phyloP scores from a whole-genome alignment of 2,113 vertebrate species.

The Chaetodon trifascialis region DNA sequence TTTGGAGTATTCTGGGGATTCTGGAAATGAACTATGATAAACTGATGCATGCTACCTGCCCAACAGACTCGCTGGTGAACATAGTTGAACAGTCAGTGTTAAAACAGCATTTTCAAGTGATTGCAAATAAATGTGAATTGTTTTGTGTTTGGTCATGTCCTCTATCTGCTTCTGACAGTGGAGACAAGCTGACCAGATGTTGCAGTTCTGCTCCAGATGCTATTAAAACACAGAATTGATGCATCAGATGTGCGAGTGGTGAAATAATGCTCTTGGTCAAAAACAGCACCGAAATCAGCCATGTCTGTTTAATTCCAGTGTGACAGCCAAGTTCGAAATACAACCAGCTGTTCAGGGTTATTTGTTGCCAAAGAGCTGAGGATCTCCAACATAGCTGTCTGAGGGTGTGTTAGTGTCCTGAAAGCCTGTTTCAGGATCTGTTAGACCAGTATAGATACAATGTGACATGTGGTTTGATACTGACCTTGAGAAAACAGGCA shows the following conservation, averaged over 20 bases:
- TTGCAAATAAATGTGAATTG: background rate
- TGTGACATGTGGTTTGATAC: conserved; percentile 4
- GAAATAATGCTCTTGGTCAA: conserved; percentile 29
- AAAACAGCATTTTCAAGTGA: background rate
- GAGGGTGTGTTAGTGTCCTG: background rate
- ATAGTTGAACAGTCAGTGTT: background rate
- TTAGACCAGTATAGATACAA: background rate
- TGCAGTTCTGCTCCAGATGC: conserved; percentile 18
- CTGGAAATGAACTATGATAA: too few species aligned
- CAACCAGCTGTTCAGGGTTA: conserved; percentile 52
- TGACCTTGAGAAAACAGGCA: conserved; percentile 46
- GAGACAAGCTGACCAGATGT: conserved; percentile 34
- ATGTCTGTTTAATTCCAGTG: conserved; percentile 35
- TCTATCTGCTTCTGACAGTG: background rate
- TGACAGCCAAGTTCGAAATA: conserved; percentile 45
- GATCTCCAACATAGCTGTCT: conserved; percentile 10
- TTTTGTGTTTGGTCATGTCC: background rate
- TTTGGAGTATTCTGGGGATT: too few species aligned
- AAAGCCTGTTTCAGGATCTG: conserved; percentile 10
- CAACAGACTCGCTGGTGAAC: too few species aligned
- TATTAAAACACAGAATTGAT: conserved; percentile 45
- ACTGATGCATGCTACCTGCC: too few species aligned
- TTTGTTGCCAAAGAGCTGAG: conserved; percentile 12
- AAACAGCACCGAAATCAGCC: conserved; percentile 11
- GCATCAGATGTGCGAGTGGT: conserved; percentile 29